Evolutionary conservation across 1,140 invertebrate genomes (phyloP).

Genomic region (Lordiphosa stackelbergi): DNA sequence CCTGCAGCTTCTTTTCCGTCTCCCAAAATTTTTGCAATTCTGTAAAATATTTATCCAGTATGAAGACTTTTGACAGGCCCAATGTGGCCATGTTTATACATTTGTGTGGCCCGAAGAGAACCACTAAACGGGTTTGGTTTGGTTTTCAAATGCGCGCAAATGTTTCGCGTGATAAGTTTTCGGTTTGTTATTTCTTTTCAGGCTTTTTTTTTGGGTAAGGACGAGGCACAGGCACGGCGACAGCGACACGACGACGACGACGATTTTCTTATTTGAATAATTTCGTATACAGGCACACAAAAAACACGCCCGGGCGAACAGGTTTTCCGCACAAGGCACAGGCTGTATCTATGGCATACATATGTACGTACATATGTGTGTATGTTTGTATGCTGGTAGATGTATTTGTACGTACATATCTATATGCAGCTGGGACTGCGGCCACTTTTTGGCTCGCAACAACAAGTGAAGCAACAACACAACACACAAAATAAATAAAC

Average conservation of each 20-base stretch:
- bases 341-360: conserved; percentile 58
- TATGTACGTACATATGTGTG: conserved; percentile 19
- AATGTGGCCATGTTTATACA: conserved; percentile 84
- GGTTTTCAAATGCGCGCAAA: conserved; percentile 30
- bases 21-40: conserved; percentile 98
- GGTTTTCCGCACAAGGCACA: conserved; percentile 54
- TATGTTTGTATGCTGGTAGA: too few relatives aligned
- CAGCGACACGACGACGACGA: conserved; percentile 30
- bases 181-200: conserved; percentile 9
- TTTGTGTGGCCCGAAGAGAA: conserved; percentile 58
- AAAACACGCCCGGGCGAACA: conserved; percentile 52
- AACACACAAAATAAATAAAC: conserved; percentile 58
- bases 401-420: conserved; percentile 14
- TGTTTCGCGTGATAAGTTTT: conserved; percentile 8
- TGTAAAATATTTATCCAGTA: conserved; percentile 97
- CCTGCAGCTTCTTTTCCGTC: conserved; percentile 96
- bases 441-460: conserved; percentile 28
- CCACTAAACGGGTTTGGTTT: conserved; percentile 39
- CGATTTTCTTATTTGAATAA: conserved; percentile 74
- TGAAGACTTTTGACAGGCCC: conserved; percentile 96
- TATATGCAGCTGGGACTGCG: conserved; percentile 42
- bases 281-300: conserved; percentile 52
- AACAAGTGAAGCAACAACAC: conserved; percentile 64
- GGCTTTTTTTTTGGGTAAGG: conserved; percentile 20
- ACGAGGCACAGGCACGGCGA: conserved; percentile 12